Percentiles rank a stretch among this genome's conserved stretches.
phyloP scores from a whole-genome alignment of 1,140 invertebrate genomes.

The Rhizoglyphus robini region DNA sequence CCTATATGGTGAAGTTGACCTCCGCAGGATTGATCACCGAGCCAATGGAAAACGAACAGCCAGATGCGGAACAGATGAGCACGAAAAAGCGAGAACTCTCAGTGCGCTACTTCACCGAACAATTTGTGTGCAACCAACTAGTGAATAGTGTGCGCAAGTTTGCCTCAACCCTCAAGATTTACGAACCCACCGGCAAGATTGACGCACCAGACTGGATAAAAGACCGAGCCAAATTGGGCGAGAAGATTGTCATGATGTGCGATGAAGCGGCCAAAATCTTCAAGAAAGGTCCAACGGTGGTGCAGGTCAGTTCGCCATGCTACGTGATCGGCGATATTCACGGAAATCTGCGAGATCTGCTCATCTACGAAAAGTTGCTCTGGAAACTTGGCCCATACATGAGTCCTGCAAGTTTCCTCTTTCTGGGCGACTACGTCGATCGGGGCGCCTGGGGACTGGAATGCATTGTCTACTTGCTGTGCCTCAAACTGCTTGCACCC shows the following conservation, averaged over 20 bases:
- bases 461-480: constrained; percentile 46
- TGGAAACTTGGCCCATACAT: constrained; percentile 44
- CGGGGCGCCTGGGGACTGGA: constrained; percentile 33
- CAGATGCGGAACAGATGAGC: neutral
- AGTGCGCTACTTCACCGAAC: neutral
- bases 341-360: constrained; percentile 45
- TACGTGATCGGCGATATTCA: constrained; percentile 45
- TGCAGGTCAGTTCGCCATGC: constrained; percentile 38
- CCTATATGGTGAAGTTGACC: neutral
- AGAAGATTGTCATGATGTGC: neutral
- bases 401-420: constrained; percentile 44
- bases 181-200: neutral
- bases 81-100: neutral
- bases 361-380: constrained; percentile 46
- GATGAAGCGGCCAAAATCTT: constrained; percentile 27
- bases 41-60: neutral
- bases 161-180: constrained; percentile 25
- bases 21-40: neutral
- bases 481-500: constrained; percentile 45
- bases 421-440: constrained; percentile 53
- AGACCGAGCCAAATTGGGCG: neutral
- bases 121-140: neutral
- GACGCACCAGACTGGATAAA: neutral
- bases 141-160: constrained; percentile 18
- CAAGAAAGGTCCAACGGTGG: constrained; percentile 25